phyloP scores from a whole-genome alignment of 1,140 invertebrate species.

The Cheumatopsyche charites region DNA sequence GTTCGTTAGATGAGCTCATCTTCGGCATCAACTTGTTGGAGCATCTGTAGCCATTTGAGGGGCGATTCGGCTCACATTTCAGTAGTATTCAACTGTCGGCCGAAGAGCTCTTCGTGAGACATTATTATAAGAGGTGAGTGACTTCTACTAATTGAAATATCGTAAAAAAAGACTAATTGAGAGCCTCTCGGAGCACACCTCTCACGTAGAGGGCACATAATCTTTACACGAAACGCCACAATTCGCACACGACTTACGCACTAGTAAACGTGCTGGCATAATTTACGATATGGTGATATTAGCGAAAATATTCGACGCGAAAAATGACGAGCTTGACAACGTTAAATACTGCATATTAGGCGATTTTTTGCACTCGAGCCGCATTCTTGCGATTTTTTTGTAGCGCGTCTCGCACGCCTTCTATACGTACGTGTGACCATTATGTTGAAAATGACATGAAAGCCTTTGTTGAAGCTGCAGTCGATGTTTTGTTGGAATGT shows the following conservation, averaged over 20 bases:
- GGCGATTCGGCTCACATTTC: constrained; percentile 42
- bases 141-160: constrained; percentile 45
- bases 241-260: neutral
- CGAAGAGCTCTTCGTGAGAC: constrained; percentile 29
- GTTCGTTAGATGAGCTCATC: neutral
- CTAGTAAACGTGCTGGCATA: neutral
- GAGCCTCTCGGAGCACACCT: constrained; percentile 11
- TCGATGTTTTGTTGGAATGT: neutral
- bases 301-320: no score
- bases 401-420: no score
- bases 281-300: no score
- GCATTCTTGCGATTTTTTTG: no score
- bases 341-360: no score
- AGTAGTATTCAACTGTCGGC: constrained; percentile 42
- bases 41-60: constrained; percentile 25
- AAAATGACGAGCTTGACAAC: no score
- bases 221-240: constrained; percentile 10
- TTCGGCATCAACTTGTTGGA: constrained; percentile 19
- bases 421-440: no score
- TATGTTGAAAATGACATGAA: no score
- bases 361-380: no score
- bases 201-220: constrained; percentile 18
- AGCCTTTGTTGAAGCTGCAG: no score
- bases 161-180: constrained; percentile 47
- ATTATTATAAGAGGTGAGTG: constrained; percentile 34